Percentiles rank a stretch among this genome's conserved stretches.
These are phyloP conservation scores for Falco biarmicus DNA, from an alignment of 2,797 vertebrate genomes.

Conservation along the genomic window DNA sequence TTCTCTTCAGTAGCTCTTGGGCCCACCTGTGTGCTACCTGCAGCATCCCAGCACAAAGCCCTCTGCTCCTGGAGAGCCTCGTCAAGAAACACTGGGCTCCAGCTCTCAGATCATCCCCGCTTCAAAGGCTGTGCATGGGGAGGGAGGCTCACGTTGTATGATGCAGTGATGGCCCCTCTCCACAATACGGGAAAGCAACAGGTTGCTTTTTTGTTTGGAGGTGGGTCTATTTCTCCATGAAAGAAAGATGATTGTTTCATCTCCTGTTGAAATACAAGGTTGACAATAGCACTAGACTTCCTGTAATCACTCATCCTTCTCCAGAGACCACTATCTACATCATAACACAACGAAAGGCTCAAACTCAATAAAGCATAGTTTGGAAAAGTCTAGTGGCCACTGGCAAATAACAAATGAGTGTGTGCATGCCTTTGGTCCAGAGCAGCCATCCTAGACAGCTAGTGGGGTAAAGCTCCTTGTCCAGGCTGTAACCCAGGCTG, in stretches of 20 bases:
- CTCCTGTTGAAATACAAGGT: neutral
- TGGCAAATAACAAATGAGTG: neutral
- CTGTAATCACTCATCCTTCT: neutral
- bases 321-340: neutral
- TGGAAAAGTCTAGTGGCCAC: neutral
- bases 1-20: neutral
- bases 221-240: neutral
- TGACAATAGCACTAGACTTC: neutral
- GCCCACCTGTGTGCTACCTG: neutral
- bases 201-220: neutral
- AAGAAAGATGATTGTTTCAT: neutral
- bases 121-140: fast-evolving
- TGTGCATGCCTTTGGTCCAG: neutral
- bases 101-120: neutral
- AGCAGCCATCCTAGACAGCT: neutral
- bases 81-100: neutral
- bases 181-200: neutral
- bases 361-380: neutral
- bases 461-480: fast-evolving
- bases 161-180: fast-evolving
- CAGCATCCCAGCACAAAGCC: neutral
- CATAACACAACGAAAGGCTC: neutral
- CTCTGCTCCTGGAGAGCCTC: neutral
- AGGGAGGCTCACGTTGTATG: neutral
- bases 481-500: neutral